These are phyloP conservation scores for Gobio occitaniae DNA, from an alignment of 2,797 vertebrate genomes.

Conservation along the genomic window DNA sequence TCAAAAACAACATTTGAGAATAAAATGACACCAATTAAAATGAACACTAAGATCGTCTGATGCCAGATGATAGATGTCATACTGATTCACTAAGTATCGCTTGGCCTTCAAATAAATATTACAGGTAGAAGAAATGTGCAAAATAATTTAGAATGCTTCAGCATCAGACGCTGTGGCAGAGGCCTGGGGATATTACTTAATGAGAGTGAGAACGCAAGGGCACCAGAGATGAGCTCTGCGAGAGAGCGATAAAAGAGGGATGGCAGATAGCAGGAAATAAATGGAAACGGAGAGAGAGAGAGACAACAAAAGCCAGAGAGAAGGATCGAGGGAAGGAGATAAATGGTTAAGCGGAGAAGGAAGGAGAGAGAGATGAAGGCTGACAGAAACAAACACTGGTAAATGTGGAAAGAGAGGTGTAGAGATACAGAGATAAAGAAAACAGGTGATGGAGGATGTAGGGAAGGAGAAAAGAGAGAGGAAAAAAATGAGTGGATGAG, in stretches of 20 bases:
- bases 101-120: conserved; percentile 50
- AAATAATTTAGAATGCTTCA: conserved; percentile 54
- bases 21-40: conserved; percentile 48
- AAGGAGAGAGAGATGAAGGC: conserved; percentile 41
- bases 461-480: neutral
- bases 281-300: conserved; percentile 30
- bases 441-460: conserved; percentile 37
- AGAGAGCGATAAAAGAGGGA: conserved; percentile 44
- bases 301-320: conserved; percentile 35
- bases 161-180: conserved; percentile 29
- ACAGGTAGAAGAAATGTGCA: conserved; percentile 53
- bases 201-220: conserved; percentile 42
- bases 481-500: conserved; percentile 33
- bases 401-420: conserved; percentile 31
- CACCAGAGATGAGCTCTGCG: conserved; percentile 34
- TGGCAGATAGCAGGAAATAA: conserved; percentile 47
- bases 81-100: conserved; percentile 33
- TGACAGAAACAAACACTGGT: conserved; percentile 48
- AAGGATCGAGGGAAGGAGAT: conserved; percentile 36
- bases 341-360: conserved; percentile 41
- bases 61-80: conserved; percentile 50
- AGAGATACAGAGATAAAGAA: conserved; percentile 48
- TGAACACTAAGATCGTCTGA: conserved; percentile 38
- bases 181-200: conserved; percentile 53
- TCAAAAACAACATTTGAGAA: conserved; percentile 27